Percentiles rank a stretch among this genome's conserved stretches.
Evolutionary conservation across 2,797 vertebrate genomes (phyloP).

Genomic region (Leucoraja ocellata): DNA sequence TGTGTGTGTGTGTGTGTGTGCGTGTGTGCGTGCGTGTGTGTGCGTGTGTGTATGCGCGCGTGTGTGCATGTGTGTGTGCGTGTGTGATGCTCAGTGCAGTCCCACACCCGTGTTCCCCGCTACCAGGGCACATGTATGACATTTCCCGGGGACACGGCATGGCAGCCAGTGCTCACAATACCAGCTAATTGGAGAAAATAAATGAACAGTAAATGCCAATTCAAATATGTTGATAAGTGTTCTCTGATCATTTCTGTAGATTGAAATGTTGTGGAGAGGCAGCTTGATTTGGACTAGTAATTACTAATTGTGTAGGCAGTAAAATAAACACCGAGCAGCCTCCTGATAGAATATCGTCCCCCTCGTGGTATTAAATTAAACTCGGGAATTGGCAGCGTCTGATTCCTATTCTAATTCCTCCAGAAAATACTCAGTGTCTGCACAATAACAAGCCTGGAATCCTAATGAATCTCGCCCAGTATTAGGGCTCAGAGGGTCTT

Average conservation of each 20-base stretch:
- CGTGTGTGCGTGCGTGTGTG: no score
- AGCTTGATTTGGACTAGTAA: not conserved
- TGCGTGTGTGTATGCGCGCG: no score
- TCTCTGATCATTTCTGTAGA: not conserved
- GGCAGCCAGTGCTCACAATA: no score
- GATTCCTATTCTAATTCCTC: constrained; percentile 22
- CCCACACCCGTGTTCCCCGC: no score
- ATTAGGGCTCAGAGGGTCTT: no score
- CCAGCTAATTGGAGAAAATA: not conserved
- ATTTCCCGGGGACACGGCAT: not conserved
- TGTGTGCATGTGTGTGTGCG: not conserved
- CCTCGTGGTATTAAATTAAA: constrained; percentile 1
- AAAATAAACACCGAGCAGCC: not conserved
- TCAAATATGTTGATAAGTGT: not conserved
- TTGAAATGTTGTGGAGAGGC: not conserved
- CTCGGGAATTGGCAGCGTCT: not conserved
- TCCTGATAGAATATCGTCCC: not conserved
- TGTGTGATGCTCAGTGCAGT: not conserved
- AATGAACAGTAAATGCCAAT: not conserved
- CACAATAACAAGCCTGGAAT: not conserved
- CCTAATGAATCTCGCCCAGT: not conserved
- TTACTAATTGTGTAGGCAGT: not conserved
- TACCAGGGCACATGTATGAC: not conserved
- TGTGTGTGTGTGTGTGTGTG: no score
- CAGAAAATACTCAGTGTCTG: not conserved